Evolutionary conservation across 2,888 invertebrate species (phyloP).

Genomic region (Xestia c-nigrum): DNA sequence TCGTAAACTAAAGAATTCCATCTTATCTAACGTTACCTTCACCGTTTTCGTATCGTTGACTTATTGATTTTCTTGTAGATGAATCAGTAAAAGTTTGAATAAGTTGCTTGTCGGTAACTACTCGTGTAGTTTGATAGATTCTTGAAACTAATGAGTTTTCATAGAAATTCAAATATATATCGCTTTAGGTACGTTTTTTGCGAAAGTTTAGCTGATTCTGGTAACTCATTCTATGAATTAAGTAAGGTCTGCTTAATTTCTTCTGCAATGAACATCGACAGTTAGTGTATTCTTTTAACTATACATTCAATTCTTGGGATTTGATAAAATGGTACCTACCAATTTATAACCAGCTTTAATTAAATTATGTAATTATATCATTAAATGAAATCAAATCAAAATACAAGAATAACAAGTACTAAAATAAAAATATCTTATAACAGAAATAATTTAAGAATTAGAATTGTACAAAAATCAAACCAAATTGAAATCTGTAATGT

Average conservation of each 20-base stretch:
- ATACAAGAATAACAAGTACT: too few species aligned
- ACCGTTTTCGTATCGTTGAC: constrained; percentile 23
- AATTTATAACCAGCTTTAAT: background rate
- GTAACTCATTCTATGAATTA: background rate
- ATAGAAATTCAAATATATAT: background rate
- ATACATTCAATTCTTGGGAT: background rate
- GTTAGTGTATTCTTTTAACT: background rate
- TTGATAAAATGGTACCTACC: background rate
- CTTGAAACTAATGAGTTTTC: background rate
- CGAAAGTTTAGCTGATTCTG: background rate
- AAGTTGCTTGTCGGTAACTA: background rate
- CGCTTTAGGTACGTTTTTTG: background rate
- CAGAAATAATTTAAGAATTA: too few species aligned
- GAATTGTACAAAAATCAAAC: too few species aligned
- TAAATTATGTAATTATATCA: background rate
- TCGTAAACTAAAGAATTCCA: constrained; percentile 58
- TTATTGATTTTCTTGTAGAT: constrained; percentile 43
- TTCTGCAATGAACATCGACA: background rate
- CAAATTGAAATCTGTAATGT: too few species aligned
- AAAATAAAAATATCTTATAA: too few species aligned
- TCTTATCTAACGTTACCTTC: constrained; percentile 36
- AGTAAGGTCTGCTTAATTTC: background rate
- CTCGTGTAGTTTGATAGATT: background rate
- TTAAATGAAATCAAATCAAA: too few species aligned
- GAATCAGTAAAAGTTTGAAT: background rate